Base-by-base conservation (phyloP, 2,797 vertebrate genomes). In the Vireo griseus region DNA sequence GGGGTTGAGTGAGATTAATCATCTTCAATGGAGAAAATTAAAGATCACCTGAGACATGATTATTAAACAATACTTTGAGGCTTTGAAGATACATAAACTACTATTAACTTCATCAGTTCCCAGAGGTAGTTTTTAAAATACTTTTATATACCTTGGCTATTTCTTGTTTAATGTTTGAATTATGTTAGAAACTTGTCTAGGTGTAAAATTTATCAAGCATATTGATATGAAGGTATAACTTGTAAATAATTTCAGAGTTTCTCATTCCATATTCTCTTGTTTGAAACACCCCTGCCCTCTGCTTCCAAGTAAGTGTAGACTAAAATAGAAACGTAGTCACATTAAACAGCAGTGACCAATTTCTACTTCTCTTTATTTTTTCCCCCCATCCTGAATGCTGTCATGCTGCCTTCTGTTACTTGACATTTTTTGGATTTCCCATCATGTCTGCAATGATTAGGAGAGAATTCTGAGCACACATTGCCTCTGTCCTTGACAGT, bases 401-500 rank as follows among this genome's bases (percentile, higher is more conserved):
- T 87, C 75, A 73, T 21, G 42, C 59, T 68, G 68, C 77, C 88
- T 92, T 91, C 79, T 75, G 85, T 95, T 77, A 72, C 48, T 88
- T 94, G 95, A 87, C 69, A 48, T 77, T 88, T 96, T 87, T 95
- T 81, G 74, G 52, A 58, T 86, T 94, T 90, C 16, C 77, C 57
- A 37, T 91, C 61, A 25, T 85, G 68, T 81, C 45, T 90, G 33
- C 90, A 94, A 88, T 82, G 85, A 54, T 86, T 40, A 76, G 73
- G 82, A 82, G 52, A 55, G 83, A 91, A 69, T 84, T 82, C 88
- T 93, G 58, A 83, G 74, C 91, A 67, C 88, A 42, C 48, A 1
- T 48, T 94, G 84, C 92, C 86, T 76, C 91, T 95, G 95, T 77
- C 91, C 86, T 86, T 86, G 80, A 83, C 88, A 90, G 95, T 92